These are phyloP conservation scores for Palloptera scutellata DNA, from an alignment of 2,888 invertebrate species.

Conservation along the genomic window DNA sequence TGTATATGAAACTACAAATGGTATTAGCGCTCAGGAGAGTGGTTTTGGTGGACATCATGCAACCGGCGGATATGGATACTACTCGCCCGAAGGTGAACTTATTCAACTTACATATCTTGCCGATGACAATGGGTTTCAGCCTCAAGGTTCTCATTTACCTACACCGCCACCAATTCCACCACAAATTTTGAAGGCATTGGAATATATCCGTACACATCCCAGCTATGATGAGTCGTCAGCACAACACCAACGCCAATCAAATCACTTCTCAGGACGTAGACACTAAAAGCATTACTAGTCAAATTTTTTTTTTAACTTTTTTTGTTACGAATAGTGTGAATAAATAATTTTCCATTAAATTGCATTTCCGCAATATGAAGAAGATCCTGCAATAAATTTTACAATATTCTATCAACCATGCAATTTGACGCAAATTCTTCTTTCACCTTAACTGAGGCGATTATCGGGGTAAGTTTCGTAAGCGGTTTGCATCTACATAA, in stretches of 20 bases:
- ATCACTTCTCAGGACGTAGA: constrained; percentile 11
- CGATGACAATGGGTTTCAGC: constrained; percentile 57
- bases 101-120: constrained; percentile 50
- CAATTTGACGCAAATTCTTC: neutral
- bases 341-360: too few species aligned
- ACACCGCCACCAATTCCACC: constrained; percentile 58
- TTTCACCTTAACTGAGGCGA: too few species aligned
- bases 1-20: constrained; percentile 68
- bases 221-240: constrained; percentile 27
- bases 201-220: constrained; percentile 58
- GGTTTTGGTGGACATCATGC: constrained; percentile 67
- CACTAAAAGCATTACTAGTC: constrained; percentile 1
- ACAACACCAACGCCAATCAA: neutral
- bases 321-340: too few species aligned
- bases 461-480: too few species aligned
- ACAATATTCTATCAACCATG: too few species aligned
- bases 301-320: neutral
- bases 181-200: constrained; percentile 50
- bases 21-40: constrained; percentile 68
- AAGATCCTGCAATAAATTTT: too few species aligned
- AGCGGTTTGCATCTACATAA: too few species aligned
- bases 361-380: too few species aligned
- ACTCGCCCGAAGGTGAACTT: constrained; percentile 55
- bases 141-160: constrained; percentile 52
- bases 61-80: constrained; percentile 46